Evolutionary conservation across 2,113 vertebrate species (phyloP), one percentile per base, ranked within the genome.

Genomic region (Panthera leo): DNA sequence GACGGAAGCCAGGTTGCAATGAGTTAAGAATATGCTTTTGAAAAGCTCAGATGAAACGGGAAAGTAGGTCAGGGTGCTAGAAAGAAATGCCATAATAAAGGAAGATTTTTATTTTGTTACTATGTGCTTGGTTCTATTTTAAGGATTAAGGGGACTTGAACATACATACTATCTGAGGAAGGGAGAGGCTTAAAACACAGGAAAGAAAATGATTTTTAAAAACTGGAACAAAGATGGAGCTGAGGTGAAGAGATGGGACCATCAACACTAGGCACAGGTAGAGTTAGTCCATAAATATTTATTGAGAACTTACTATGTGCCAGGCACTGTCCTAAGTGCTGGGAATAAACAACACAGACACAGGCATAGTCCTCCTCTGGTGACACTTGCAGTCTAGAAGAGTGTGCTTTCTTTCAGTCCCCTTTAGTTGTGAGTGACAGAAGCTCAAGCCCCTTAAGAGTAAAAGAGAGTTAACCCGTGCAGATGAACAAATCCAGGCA

Each of bases 21-120:
- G 48, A 36, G 25, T 75, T 82, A 95, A 94, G 58, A 75, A 42
- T 27, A 73, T 18, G 71, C 11, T 95, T 94, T 82, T 94, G 78
- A 85, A 95, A 92, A 95, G 48, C 82, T 96, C 85, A 92, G 58
- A 70, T 14, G 34, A 95, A 51, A 73, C 11, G 45, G 65, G 29
- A 91, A 97, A 96, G 91, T 94, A 86, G 96, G 91, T 92, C 97
- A 93, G 36, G 55, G n/a, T 79, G 53, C 93, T 97, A 71, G 67
- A 71, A 95, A 95, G 85, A 96, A 93, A 82, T 53, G 63, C 5
- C 73, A 78, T 78, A 73, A 85, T 48, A 68, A 96, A 86, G 89
- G 92, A 89, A 75, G 39, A 25, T 71, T 65, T 95, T 67, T 55
- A 9, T 88, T 91, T 67, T 96, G 63, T 82, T 86, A 13, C 92